Conservation (phyloP, 2,888 invertebrate species). For the Coleophora deauratella region DNA sequence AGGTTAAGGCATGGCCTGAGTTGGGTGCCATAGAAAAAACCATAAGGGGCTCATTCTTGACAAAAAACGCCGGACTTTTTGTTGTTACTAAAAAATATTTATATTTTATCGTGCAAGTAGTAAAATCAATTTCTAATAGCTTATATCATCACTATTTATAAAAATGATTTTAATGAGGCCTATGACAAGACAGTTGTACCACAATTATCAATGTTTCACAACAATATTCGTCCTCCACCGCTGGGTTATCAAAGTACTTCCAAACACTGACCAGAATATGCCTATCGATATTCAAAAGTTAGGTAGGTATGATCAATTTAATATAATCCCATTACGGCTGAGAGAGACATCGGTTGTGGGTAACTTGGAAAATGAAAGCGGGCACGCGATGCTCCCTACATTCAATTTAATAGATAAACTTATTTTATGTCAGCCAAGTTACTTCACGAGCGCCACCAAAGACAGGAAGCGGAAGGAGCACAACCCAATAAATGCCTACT, state of each 20-base stretch:
- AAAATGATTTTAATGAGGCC: no score
- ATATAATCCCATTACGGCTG: constrained; percentile 45
- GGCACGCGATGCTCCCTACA: constrained; percentile 52
- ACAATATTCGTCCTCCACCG: constrained; percentile 33
- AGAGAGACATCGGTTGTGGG: constrained; percentile 54
- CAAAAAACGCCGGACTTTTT: no score
- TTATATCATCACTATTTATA: no score
- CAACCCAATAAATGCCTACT: no score
- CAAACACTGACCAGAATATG: constrained; percentile 27
- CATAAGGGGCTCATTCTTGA: no score
- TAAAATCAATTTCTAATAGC: no score
- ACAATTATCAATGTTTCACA: constrained; percentile 36
- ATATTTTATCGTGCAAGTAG: no score
- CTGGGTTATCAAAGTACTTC: constrained; percentile 49
- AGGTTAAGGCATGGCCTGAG: no score
- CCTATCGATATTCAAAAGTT: constrained; percentile 43
- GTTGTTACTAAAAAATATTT: no score
- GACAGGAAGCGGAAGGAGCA: no score
- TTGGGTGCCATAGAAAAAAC: no score
- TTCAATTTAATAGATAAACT: constrained; percentile 66
- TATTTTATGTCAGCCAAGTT: constrained; percentile 48
- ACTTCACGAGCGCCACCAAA: constrained; percentile 36
- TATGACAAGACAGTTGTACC: no score
- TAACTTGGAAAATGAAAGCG: constrained; percentile 41
- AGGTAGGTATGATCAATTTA: constrained; percentile 51